Evolutionary conservation across 2,888 invertebrate genomes (phyloP), one percentile per base, ranked within the genome.

Genomic region (Dicycla oo): DNA sequence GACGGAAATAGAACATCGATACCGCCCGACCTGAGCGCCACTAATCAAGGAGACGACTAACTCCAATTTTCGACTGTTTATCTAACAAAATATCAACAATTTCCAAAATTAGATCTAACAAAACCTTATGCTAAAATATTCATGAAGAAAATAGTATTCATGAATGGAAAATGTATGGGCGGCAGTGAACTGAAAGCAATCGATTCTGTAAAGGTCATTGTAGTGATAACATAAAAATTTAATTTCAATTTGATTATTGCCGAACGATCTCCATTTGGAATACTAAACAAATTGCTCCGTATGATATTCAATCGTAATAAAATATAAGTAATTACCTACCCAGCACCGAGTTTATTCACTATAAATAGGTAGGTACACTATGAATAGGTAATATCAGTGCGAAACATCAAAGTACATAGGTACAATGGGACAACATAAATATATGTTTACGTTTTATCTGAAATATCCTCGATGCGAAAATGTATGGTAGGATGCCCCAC

Each of bases 1-100:
- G 86, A 88, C 90, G 87, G 89, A 92, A 92, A 92, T 92, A 91
- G 91, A 92, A 89, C 81, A 86, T 91, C 91, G 90, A 92, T 92
- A 91, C 82, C 71, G 67, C 40, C 78, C 82, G 78, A 81, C 78
- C 75, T 81, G 84, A 74, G 86, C 70, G 75, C 62, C 75, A 81
- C 83, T 68, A 80, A 69, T 78, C 87, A 86, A 84, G 79, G 85
- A 81, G 80, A 83, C 75, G 38, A 58, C 68, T 61, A 62, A 60
- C 75, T 75, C 62, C 56, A 69, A 69, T 69, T 73, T 63, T 47
- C 38, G 64, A 75, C 73, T 61, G 56, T 70, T 57, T 68, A 65
- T 68, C 53, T 61, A 57, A 71, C 56, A 62, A 67, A 57, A 64
- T 61, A 61, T 53, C 26, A 72, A 78, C 61, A 78, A n/a, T 66